Base-by-base conservation (phyloP, 2,888 invertebrate species). In the Chymomyza amoena region DNA sequence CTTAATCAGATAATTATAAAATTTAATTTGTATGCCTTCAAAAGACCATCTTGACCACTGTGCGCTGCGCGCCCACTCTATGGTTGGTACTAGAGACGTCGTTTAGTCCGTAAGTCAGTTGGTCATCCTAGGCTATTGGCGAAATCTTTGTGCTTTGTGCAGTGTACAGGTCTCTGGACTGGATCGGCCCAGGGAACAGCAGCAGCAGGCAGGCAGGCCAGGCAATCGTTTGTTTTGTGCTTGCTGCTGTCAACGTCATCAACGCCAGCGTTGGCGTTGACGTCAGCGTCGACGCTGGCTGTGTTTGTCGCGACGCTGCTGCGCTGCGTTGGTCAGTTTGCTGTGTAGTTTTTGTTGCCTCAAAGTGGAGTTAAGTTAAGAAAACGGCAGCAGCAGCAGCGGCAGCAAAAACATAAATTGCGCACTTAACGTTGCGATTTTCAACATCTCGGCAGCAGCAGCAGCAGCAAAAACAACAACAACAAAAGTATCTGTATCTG, bases 391-490 rank as follows among this genome's bases (percentile, higher is more conserved):
- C 67, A 57, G 28, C 70, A 72, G 20, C 69, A 64, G 15, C 70
- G 73, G 25, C 70, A 61, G 28, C 73, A 70, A 36, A 69, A 80
- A 73, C 77, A 81, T 78, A 84, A 79, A 87, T 86, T 85, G 88
- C 87, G 86, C 81, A 85, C 81, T 86, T 86, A 81, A 73, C 78
- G 84, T 79, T 86, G 78, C 77, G 74, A 87, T 84, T 81, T 88
- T 81, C 84, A 77, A 77, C 85, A 81, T 75, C 79, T 79, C 20
- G 16, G 76, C 65, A 16, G 25, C 52, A 64, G 52, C 45, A 54
- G 50, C 15, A 15, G 6, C 45, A 59, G n/a, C 45, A 54, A 50
- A 4, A 15, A 20, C 57, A 59, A 28, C 45, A 61, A 45, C 61
- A 45, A 20, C 18, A 20, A 45, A 4, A 64, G 68, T 70, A 69